Base-by-base conservation (phyloP, 2,797 vertebrate species). In the Remorina albescens region DNA sequence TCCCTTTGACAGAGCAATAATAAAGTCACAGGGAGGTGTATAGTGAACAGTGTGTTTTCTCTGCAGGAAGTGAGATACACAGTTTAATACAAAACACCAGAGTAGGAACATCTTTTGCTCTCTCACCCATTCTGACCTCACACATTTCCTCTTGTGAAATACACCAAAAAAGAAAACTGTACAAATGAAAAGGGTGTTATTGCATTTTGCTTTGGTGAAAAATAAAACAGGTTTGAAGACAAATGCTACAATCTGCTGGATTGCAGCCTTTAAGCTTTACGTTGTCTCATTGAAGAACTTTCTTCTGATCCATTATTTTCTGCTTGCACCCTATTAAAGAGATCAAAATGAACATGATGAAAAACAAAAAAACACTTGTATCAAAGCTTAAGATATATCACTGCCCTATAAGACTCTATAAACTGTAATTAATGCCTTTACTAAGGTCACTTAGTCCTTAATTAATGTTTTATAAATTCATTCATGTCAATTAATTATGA, bases 301-400 rank as follows among this genome's bases (percentile, higher is more conserved):
- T 59, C 90, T 67, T 94, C 92, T 12, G 75, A 25, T 39, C 74
- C 90, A 6, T 86, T 86, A 47, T 67, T 90, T 16, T 95, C 95
- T 26, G 89, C 94, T 8, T 89, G 90, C 54, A 93, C 92, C 84
- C 96, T 98, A 10, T 91, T 39, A 74, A 25, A 71, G 28, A 34
- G 25, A 68, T 2, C 30, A 46, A 41, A 12, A 66, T 2, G 18
- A 0, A 67, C 8, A 47, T 21, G 12, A 62, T 50, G 0, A 25
- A 75, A 54, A 72, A 26, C 7, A 56, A 21, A 12, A 80, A 49
- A 30, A n/a, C 3, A 36, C 11, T 6, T 6, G 25, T 19, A 61
- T 50, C 23, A 32, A 65, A 49, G 10, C 4, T 25, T 8, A 28
- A 54, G 36, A 30, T 5, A 44, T n/a, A 49, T 18, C 12, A 16